These are phyloP conservation scores for Tuberolachnus salignus DNA, from an alignment of 2,888 invertebrate genomes.

Conservation along the genomic window DNA sequence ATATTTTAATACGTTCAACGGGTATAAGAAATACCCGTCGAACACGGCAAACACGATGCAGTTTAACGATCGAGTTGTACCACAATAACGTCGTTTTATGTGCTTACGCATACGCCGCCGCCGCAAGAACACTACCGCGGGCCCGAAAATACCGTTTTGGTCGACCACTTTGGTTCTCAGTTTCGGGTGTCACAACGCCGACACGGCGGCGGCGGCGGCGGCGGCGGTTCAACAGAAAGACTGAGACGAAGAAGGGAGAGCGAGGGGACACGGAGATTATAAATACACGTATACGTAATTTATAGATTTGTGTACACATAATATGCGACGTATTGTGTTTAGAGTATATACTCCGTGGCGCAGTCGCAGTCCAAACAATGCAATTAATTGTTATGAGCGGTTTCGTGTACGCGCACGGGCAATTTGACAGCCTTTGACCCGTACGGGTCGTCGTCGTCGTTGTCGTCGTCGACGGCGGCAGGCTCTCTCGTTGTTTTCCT, in stretches of 20 bases:
- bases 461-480: not conserved
- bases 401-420: conserved; percentile 31
- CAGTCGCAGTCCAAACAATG: conserved; percentile 44
- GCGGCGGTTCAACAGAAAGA: conserved; percentile 15
- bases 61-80: conserved; percentile 18
- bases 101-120: not conserved
- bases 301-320: not conserved
- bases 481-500: conserved; percentile 26
- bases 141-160: conserved; percentile 34
- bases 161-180: conserved; percentile 41
- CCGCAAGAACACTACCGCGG: conserved; percentile 14
- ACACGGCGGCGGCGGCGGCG: conserved; percentile 15
- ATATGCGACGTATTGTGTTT: not conserved
- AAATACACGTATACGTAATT: conserved; percentile 7
- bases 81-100: not conserved
- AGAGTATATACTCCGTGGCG: conserved; percentile 3
- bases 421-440: conserved; percentile 55
- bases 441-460: conserved; percentile 39
- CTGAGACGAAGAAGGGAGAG: not conserved
- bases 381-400: conserved; percentile 55
- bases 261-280: conserved; percentile 4
- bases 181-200: conserved; percentile 52
- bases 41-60: too few species aligned
- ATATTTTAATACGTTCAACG: too few species aligned
- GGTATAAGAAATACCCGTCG: too few species aligned